A percentile compares a stretch with the other conserved stretches of the same genome.
Conservation (phyloP, 2,797 vertebrate genomes). For the Cygnus olor region DNA sequence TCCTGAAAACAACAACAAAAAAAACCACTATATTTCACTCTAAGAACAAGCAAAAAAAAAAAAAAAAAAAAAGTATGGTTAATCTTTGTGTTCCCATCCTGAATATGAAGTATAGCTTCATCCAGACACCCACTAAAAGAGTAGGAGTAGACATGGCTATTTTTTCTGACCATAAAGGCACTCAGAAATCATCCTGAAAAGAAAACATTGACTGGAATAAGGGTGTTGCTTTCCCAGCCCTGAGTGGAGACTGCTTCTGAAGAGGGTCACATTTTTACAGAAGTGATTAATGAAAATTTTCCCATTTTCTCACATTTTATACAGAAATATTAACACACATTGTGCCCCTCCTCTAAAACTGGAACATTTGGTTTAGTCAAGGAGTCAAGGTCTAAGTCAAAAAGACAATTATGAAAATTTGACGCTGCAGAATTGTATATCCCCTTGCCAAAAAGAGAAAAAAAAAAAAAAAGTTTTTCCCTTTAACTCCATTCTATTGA, state of each 20-base stretch:
- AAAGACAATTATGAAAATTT: background rate
- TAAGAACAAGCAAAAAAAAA: background rate
- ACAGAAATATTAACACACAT: background rate
- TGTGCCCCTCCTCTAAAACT: fast-evolving
- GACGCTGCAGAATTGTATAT: background rate
- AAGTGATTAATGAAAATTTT: background rate
- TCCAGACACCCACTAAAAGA: background rate
- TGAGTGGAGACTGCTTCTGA: background rate
- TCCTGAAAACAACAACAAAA: background rate
- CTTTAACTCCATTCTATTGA: background rate
- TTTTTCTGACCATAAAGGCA: background rate
- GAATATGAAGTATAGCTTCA: background rate
- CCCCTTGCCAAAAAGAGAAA: fast-evolving
- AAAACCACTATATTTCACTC: background rate
- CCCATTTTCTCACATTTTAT: background rate
- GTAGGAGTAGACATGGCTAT: background rate
- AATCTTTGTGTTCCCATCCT: background rate
- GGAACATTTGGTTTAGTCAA: background rate
- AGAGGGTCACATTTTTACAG: background rate
- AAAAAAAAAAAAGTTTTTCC: background rate
- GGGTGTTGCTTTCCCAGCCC: background rate
- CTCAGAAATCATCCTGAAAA: background rate
- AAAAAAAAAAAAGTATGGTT: background rate
- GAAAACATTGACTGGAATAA: background rate
- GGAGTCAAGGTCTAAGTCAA: background rate